A percentile compares a stretch with the other conserved stretches of the same genome.
Evolutionary conservation across 2,797 vertebrate genomes (phyloP).

Genomic region (Phylloscopus collybita): DNA sequence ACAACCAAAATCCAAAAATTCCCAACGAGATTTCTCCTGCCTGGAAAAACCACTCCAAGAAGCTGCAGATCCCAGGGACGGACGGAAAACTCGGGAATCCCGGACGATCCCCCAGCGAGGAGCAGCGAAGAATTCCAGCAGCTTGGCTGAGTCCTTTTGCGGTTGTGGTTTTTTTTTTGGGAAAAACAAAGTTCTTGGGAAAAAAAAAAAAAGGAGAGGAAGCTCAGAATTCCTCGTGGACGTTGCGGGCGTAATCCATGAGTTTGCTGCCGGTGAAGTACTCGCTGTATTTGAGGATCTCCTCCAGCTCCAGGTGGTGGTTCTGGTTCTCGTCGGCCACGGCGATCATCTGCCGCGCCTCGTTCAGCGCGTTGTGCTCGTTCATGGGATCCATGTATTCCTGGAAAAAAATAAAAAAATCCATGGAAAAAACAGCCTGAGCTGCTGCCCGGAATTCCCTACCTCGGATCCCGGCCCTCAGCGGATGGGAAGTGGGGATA

Average conservation of each 20-base stretch:
- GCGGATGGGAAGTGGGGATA: no score
- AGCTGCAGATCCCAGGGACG: neutral
- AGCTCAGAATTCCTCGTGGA: slow-evolving; percentile 95
- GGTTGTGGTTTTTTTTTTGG: neutral
- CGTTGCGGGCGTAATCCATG: slow-evolving; percentile 96
- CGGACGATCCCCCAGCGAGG: no score
- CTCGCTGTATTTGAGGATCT: slow-evolving; percentile 96
- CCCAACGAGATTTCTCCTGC: neutral
- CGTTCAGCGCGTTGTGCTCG: slow-evolving; percentile 74
- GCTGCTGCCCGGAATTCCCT: no score
- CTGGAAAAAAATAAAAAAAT: neutral
- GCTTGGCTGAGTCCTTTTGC: neutral
- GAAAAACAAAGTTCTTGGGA: no score
- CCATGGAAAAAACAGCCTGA: no score
- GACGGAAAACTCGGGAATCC: neutral
- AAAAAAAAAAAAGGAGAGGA: neutral
- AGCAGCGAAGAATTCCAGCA: neutral
- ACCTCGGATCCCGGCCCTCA: no score
- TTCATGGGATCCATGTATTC: neutral
- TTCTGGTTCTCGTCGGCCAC: slow-evolving; percentile 98
- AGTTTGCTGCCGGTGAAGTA: slow-evolving; percentile 99
- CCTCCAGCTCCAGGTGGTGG: slow-evolving; percentile 90
- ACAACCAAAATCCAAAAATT: neutral
- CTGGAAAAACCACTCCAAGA: no score
- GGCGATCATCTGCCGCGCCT: slow-evolving; percentile 98